Percentiles rank a stretch among this genome's conserved stretches.
These are phyloP conservation scores for Sceloporus undulatus DNA, from an alignment of 2,113 vertebrate species.

Conservation along the genomic window DNA sequence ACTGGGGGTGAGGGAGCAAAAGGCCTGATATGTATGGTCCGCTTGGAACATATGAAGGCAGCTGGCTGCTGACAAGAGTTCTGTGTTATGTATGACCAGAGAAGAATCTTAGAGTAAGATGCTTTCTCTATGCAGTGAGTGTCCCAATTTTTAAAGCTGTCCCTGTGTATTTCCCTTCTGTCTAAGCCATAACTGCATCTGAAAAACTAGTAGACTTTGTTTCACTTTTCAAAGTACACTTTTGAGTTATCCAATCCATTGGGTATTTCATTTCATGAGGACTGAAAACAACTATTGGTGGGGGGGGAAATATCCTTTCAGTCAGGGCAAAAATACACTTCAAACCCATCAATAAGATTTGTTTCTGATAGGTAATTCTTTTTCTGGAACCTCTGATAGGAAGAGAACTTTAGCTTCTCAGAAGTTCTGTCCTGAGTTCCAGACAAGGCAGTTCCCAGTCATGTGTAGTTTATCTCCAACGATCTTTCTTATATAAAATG, in stretches of 20 bases:
- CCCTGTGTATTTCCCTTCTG: not conserved
- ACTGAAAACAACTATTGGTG: not conserved
- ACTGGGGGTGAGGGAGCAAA: too few relatives aligned
- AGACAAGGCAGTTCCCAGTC: too few relatives aligned
- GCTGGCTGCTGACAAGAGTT: not conserved
- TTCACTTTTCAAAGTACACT: not conserved
- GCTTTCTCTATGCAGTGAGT: not conserved
- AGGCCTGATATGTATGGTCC: not conserved
- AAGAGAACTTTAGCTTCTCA: not conserved
- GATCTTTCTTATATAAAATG: not conserved
- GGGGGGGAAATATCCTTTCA: not conserved
- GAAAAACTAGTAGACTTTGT: not conserved
- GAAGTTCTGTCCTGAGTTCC: not conserved
- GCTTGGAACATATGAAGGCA: not conserved
- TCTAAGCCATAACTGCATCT: not conserved
- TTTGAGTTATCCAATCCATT: not conserved
- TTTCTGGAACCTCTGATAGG: not conserved
- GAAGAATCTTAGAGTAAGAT: not conserved
- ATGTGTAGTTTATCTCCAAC: not conserved
- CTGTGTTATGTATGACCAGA: not conserved
- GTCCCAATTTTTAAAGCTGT: not conserved
- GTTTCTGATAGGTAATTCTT: not conserved
- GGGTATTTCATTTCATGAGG: not conserved
- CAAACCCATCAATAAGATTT: not conserved
- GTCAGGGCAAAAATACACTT: not conserved